Base-by-base conservation (phyloP, 2,888 invertebrate genomes). In the Cybosia mesomella region DNA sequence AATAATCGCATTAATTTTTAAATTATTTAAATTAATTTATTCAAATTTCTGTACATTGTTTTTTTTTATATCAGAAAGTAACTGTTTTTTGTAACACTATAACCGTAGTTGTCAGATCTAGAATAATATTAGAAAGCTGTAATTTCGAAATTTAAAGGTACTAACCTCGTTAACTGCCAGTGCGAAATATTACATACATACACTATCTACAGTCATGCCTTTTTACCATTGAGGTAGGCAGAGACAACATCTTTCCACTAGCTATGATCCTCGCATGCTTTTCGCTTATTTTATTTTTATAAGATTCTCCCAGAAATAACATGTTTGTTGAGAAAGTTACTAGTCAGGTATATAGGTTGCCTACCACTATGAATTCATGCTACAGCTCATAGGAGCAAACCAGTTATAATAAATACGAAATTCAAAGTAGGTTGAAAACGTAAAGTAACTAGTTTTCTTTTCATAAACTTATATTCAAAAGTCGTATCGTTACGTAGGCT, bases 1-100 rank as follows among this genome's bases (percentile, higher is more conserved):
- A 49, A 49, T 49, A 49, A 49, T 49, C 18, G 49, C 49, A 49
- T 49, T 49, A 49, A 49, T 49, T 49, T 18, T n/a, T 49, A 49
- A 18, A 49, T n/a, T 49, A 49, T 39, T 39, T 8, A 39, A 39
- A 39, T 39, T 39, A 39, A 39, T 39, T 39, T 4, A 39, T 49
- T 49, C 8, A 49, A 49, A 49, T 49, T 49, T 49, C n/a, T 49
- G 9, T 18, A 49, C 49, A 49, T 49, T 7, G 8, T 49, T 49
- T 49, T 49, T n/a, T 36, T 36, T 10, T 13, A 36, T 36, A 43
- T 49, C 4, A 18, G 18, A 49, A 49, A 49, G 15, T 49, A 49
- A 49, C 49, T 49, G 49, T n/a, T 49, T 49, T 49, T 49, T 43
- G 43, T 43, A 18, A 43, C 43, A 43, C 43, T 39, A 15, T 39